Evolutionary conservation across 1,140 invertebrate genomes (phyloP).

Genomic region (Gonioctena quinquepunctata): DNA sequence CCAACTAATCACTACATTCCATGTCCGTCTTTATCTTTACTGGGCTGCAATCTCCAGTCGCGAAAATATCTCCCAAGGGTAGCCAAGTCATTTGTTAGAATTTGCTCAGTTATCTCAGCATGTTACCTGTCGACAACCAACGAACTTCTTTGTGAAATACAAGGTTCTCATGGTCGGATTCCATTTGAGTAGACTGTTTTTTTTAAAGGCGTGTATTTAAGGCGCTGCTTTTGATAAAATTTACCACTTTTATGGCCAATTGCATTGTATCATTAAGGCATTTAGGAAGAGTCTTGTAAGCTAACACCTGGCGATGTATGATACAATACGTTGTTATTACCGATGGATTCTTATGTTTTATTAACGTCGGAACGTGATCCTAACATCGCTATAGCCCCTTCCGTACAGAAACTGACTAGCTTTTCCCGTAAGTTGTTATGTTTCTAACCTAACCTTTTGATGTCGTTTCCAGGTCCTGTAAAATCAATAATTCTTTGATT

Average conservation of each 20-base stretch:
- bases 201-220: constrained; percentile 43
- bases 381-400: constrained; percentile 39
- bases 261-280: constrained; percentile 24
- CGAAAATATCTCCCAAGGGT: too few species aligned
- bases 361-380: constrained; percentile 46
- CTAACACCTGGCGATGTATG: constrained; percentile 46
- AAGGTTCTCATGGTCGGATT: constrained; percentile 35
- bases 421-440: constrained; percentile 29
- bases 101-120: too few species aligned
- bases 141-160: constrained; percentile 37
- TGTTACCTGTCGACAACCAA: constrained; percentile 45
- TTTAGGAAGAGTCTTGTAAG: constrained; percentile 29
- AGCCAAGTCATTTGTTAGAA: too few species aligned
- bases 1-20: too few species aligned
- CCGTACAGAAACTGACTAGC: constrained; percentile 1
- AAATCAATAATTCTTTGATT: constrained; percentile 15
- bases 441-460: constrained; percentile 41
- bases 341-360: constrained; percentile 43
- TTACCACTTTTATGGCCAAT: constrained; percentile 46
- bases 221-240: constrained; percentile 45
- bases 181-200: constrained; percentile 37
- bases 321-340: constrained; percentile 33
- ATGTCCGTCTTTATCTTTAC: too few species aligned
- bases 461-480: constrained; percentile 25
- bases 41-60: too few species aligned